Evolutionary conservation across 2,797 vertebrate genomes (phyloP).

Genomic region (Ctenosaura bakeri): DNA sequence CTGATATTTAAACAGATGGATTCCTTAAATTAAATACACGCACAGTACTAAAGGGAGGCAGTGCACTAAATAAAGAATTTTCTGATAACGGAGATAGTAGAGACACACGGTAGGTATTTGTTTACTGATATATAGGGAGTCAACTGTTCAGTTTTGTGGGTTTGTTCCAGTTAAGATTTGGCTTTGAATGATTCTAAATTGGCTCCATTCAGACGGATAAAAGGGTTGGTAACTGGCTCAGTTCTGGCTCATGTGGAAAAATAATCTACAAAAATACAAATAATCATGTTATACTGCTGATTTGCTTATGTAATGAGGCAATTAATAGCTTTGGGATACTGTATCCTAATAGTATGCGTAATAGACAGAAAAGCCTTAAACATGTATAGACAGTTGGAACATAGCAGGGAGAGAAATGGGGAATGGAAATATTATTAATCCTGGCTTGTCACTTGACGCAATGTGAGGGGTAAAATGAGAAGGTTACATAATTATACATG

Average conservation of each 20-base stretch:
- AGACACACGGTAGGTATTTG: too few species aligned
- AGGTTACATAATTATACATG: too few species aligned
- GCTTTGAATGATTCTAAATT: neutral
- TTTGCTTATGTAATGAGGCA: conserved; percentile 4
- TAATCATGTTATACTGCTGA: neutral
- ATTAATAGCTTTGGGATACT: neutral
- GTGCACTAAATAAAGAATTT: neutral
- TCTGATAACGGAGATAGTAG: neutral
- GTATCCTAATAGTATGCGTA: neutral
- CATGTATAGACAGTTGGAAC: neutral
- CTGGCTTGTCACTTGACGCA: neutral
- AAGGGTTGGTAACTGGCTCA: neutral
- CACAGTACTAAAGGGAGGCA: neutral
- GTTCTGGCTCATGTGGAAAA: neutral
- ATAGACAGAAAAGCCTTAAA: neutral
- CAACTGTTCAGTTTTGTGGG: neutral
- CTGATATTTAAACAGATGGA: neutral
- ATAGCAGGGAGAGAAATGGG: neutral
- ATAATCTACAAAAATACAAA: neutral
- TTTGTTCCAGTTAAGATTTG: neutral
- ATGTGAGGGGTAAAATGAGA: neutral
- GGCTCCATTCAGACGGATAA: neutral
- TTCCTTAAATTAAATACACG: neutral
- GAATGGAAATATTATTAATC: neutral
- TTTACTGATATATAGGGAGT: neutral